Evolutionary conservation across 64 coral and sea anemone genomes (phyloP), one percentile per base, ranked within the genome.

Genomic region (Catalaphyllia jardinei): DNA sequence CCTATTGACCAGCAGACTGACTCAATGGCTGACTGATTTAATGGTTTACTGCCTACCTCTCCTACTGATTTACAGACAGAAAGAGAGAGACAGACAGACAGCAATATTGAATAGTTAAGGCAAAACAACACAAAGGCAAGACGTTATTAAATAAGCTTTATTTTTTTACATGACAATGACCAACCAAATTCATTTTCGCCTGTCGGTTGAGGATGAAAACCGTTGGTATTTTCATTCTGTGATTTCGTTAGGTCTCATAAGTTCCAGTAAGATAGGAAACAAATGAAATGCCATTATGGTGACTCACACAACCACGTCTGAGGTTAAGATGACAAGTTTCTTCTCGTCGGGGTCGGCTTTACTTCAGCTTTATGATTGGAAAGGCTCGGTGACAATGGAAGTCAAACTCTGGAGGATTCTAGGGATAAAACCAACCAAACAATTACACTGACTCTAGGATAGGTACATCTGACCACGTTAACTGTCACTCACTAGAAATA

Each of bases 371-470:
- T 46, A 95, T 95, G 18, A 91, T 95, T 31, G 94, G 94, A 85
- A 91, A 95, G 5, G 94, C 89, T 52, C 94, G 94, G 87, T 95
- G 94, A 18, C 79, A 81, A 12, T 89, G 87, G 63, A 95, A 95
- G 46, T 95, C 94, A 79, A 92, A 95, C 46, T 67, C 73, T 49
- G 89, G 94, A n/a, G 94, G 94, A 28, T 67, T 95, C 94, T 95
- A 76, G 10, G 75, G 82, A 49, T 13, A 91, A 82, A 51, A 22
- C 75, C 39, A 75, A 67, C 18, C 46, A 62, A 31, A 64, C 18
- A 62, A 25, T 46, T 61, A 22, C n/a, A 60, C 4, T 11, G 72
- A 89, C 54, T 15, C 54, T 57, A 14, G 54, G 7, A 57, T 57
- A 46, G 7, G 42, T 46, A 46, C 4, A 46, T 46, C 6, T 46